Evolutionary conservation across 92 coral and sea anemone genomes (phyloP), one percentile per base, ranked within the genome.

Genomic region (Paragorgia papillata): DNA sequence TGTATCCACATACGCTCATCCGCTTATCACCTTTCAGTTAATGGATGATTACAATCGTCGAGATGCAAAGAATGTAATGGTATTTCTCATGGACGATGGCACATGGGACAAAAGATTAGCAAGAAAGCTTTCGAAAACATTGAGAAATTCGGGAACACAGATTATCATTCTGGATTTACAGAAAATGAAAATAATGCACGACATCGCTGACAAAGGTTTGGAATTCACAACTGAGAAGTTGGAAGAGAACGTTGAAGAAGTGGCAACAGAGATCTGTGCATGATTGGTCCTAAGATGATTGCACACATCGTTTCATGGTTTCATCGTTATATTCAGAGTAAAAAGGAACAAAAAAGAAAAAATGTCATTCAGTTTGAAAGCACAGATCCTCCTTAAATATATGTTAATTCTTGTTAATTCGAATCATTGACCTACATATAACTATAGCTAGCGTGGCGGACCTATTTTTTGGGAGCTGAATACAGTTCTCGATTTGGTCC

Each of bases 61-160:
- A 20, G 64, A 30, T 15, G 78, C 78, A 0, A 71, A 53, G 50
- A 71, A 71, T 24, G 78, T 71, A n/a, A 49, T 57, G 64, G 31
- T 71, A 8, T 51, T 71, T 27, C 78, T 71, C 50, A 71, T 71
- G 78, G 78, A 71, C 51, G 19, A 71, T 14, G 78, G 78, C 7
- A 19, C 54, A 13, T 71, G 78, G 78, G 78, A 71, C 78, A 71
- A 51, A 31, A 53, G 61, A 7, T 0, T 15, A 41, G 78, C 78
- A n/a, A 57, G 78, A 28, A 32, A 55, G 21, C 41, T 26, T 6
- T 71, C 78, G 13, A 17, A 34, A 55, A 48, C 20, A 71, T 24
- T 71, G 31, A 57, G 78, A 37, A 32, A 71, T 18, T 9, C 29
- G 19, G 78, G 78, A 21, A 71, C 78, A 4, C 53, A 71, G 20